phyloP scores from a whole-genome alignment of 1,140 invertebrate species.

The Lepidurus packardi region DNA sequence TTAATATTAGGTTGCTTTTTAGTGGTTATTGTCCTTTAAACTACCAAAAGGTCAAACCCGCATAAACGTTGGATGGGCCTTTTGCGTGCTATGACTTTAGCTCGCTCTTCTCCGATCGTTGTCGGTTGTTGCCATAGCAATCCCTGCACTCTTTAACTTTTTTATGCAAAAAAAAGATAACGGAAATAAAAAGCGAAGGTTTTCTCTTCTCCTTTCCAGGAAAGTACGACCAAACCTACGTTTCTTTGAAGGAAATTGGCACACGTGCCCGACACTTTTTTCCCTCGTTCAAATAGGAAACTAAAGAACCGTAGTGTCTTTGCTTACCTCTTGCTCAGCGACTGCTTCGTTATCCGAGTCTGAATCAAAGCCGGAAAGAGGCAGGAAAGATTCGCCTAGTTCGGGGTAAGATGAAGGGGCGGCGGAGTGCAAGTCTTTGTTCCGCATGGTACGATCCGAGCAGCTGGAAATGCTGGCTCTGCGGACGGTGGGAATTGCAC shows the following conservation, averaged over 20 bases:
- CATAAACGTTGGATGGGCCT: too few species aligned
- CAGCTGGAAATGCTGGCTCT: not conserved
- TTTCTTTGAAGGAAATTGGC: not conserved
- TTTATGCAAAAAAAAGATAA: not conserved
- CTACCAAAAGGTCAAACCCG: too few species aligned
- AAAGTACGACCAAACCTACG: not conserved
- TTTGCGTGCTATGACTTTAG: too few species aligned
- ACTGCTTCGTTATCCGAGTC: constrained; percentile 12
- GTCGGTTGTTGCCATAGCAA: too few species aligned
- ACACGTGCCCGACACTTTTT: not conserved
- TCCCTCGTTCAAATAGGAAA: not conserved
- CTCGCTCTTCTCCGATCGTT: too few species aligned
- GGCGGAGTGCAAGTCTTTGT: not conserved
- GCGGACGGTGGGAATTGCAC: constrained; percentile 2
- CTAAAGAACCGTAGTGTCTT: not conserved
- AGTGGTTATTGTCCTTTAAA: too few species aligned
- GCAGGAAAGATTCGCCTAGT: not conserved
- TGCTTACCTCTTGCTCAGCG: not conserved
- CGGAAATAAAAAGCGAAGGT: not conserved
- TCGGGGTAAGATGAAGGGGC: not conserved
- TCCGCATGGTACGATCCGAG: not conserved
- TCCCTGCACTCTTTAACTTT: not conserved
- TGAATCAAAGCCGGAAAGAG: not conserved
- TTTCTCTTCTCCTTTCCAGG: not conserved
- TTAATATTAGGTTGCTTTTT: too few species aligned